Base-by-base conservation (phyloP, 2,888 invertebrate species). In the Diaprepes abbreviatus region DNA sequence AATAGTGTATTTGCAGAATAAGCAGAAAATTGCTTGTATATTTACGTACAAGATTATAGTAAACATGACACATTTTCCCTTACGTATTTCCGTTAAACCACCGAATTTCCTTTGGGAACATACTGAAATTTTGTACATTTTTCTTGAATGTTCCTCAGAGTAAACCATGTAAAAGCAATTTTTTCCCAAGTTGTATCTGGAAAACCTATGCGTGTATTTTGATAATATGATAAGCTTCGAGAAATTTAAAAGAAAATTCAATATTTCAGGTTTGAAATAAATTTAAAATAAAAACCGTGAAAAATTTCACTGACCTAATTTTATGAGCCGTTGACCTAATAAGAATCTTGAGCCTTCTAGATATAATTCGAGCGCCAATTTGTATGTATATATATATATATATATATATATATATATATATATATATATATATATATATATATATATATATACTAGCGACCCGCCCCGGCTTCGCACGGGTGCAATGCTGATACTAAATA, bases 21-120 rank as follows among this genome's bases (percentile, higher is more conserved):
- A 28, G 48, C 48, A 50, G 48, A 50, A 50, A 50, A 50, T 50
- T 65, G 65, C 65, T 65, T 24, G 35, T 58, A 38, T 64, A 64
- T 64, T 64, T 65, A 58, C 48, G 45, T 33, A 31, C 31, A 54
- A 45, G 43, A 55, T 55, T 38, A 48, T 65, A 65, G 52, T 35
- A 65, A 35, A 45, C 65, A 57, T 64, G 52, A 63, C 64, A 43
- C 40, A 43, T 58, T 58, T 40, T 40, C 57, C 21, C 28, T 28
- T 52, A 43, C 57, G 65, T 36, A 45, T 54, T 33, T 54, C 43
- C 40, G 55, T 48, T 55, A 43, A 57, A 57, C 57, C 65, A 38
- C 40, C 48, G 17, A 40, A 65, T 65, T 65, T 65, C 65, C 65
- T 65, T n/a, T 35, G 65, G 65, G 65, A 65, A 24, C 33, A 57